These are phyloP conservation scores for Agrotis clavis DNA, from an alignment of 2,888 invertebrate genomes.

Conservation along the genomic window DNA sequence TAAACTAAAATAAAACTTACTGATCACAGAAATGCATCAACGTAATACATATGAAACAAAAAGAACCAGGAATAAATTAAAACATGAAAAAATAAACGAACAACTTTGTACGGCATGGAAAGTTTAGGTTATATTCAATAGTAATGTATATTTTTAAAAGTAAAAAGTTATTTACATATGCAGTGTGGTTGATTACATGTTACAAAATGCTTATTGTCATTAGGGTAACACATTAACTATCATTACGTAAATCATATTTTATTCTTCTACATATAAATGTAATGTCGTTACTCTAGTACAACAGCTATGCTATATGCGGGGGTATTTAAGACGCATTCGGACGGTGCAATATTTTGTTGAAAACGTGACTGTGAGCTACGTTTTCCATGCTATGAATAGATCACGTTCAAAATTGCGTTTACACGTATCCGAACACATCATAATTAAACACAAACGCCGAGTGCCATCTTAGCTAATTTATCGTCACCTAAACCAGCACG, in stretches of 20 bases:
- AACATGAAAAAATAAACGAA: conserved; percentile 67
- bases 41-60: conserved; percentile 76
- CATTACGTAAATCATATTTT: conserved; percentile 55
- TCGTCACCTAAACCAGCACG: conserved; percentile 72
- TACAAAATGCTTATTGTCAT: conserved; percentile 88
- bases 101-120: conserved; percentile 78
- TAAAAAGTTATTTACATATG: conserved; percentile 76
- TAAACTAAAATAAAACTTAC: conserved; percentile 80
- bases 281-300: conserved; percentile 59
- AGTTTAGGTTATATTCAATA: conserved; percentile 53
- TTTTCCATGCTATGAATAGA: neutral
- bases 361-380: conserved; percentile 23
- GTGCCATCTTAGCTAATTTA: conserved; percentile 75
- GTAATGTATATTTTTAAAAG: conserved; percentile 54
- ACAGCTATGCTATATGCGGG: conserved; percentile 61
- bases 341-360: conserved; percentile 14
- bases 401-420: conserved; percentile 8
- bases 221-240: conserved; percentile 73
- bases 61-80: conserved; percentile 77
- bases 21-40: conserved; percentile 90
- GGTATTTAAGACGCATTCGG: conserved; percentile 29
- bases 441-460: conserved; percentile 61
- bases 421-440: conserved; percentile 45
- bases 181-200: conserved; percentile 75
- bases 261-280: conserved; percentile 63